These are phyloP conservation scores for Plotosus lineatus DNA, from an alignment of 2,113 vertebrate species.

Conservation along the genomic window DNA sequence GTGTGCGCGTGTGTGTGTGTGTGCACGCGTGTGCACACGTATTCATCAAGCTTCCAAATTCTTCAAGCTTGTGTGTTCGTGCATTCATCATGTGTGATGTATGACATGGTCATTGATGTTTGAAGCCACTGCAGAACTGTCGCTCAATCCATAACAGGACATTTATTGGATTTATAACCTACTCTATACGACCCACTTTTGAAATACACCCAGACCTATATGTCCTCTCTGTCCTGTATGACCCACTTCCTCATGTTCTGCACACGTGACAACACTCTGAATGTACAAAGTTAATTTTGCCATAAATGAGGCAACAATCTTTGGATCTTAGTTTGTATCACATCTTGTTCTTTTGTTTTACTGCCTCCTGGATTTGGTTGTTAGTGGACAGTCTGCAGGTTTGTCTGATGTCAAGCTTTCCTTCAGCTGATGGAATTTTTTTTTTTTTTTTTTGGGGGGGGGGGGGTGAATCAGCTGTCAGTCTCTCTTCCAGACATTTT, in stretches of 20 bases:
- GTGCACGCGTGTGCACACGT: neutral
- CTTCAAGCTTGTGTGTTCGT: neutral
- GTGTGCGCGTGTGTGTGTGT: conserved; percentile 1
- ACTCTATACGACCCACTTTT: neutral
- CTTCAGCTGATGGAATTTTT: neutral
- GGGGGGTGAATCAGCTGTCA: neutral
- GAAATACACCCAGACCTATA: neutral
- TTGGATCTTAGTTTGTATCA: neutral
- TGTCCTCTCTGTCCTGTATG: neutral
- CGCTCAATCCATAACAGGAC: neutral
- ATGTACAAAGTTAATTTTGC: conserved; percentile 4
- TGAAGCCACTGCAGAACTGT: neutral
- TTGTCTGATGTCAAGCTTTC: neutral
- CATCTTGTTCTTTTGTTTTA: conserved; percentile 14
- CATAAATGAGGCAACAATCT: neutral
- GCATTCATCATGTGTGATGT: no score
- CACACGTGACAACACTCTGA: neutral
- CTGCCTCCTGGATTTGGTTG: neutral
- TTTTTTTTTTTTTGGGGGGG: no score
- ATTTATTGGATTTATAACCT: neutral
- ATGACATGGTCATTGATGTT: neutral
- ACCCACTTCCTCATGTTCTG: neutral
- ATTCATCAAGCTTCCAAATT: no score
- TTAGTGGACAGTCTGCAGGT: neutral
- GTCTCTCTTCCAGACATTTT: neutral